Percentiles rank a stretch among this genome's conserved stretches.
These are phyloP conservation scores for Paralinhomoeus sp. DNA, from an alignment of 2,888 invertebrate species.

Conservation along the genomic window DNA sequence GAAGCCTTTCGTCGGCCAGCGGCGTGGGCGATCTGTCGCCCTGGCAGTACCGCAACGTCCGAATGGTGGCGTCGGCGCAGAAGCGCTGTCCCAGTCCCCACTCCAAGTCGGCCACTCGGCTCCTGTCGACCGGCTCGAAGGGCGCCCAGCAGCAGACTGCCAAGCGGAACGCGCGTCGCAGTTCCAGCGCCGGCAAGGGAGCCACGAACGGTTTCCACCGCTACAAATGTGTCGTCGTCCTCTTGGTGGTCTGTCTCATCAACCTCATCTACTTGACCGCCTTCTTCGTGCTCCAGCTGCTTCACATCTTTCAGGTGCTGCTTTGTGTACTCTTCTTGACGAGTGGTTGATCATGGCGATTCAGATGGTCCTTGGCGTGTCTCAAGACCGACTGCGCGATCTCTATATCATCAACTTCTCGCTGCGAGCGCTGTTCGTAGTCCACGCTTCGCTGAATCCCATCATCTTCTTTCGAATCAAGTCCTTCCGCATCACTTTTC, in stretches of 20 bases:
- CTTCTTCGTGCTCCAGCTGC: conserved; percentile 4
- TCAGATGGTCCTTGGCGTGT: too few species aligned
- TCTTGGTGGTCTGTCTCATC: conserved; percentile 4
- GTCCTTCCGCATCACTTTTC: conserved; percentile 16
- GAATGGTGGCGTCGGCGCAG: neutral
- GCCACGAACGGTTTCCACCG: neutral
- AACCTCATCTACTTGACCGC: conserved; percentile 2
- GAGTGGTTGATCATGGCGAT: too few species aligned
- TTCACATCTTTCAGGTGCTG: conserved; percentile 3
- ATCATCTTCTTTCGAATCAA: conserved; percentile 5
- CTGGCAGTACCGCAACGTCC: neutral
- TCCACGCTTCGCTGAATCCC: conserved; percentile 7
- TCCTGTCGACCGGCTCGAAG: too few species aligned
- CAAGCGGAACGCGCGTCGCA: too few species aligned
- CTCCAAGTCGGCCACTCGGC: too few species aligned
- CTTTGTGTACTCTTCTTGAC: too few species aligned
- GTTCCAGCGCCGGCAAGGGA: too few species aligned
- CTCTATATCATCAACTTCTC: conserved; percentile 3
- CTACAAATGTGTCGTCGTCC: conserved; percentile 6
- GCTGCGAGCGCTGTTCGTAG: conserved; percentile 4
- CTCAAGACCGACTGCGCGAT: neutral
- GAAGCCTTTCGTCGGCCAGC: too few species aligned
- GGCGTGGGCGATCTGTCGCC: too few species aligned
- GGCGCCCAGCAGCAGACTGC: too few species aligned
- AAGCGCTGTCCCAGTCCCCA: too few species aligned